Evolutionary conservation across 2,797 vertebrate species (phyloP).

Genomic region (Cuniculus paca): DNA sequence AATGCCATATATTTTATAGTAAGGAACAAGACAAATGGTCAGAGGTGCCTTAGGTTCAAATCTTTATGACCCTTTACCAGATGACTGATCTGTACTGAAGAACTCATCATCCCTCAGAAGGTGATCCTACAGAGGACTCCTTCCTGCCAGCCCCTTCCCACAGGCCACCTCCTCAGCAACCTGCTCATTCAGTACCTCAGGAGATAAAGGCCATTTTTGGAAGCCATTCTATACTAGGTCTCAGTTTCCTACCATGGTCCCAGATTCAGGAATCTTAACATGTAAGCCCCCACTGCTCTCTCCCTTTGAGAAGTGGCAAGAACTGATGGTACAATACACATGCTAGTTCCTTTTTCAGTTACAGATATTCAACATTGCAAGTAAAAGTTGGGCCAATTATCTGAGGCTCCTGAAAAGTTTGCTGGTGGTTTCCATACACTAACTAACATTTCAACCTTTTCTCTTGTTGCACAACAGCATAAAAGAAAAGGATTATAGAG

Average conservation of each 20-base stretch:
- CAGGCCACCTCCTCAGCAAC: not conserved
- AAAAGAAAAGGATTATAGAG: not conserved
- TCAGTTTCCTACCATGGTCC: too few relatives aligned
- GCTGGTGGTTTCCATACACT: not conserved
- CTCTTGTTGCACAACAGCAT: not conserved
- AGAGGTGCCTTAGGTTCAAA: not conserved
- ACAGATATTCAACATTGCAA: not conserved
- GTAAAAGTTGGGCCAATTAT: not conserved
- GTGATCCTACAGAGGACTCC: too few relatives aligned
- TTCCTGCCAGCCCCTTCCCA: too few relatives aligned
- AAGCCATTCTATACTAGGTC: rapidly evolving
- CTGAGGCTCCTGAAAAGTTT: too few relatives aligned
- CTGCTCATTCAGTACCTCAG: not conserved
- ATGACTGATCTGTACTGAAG: too few relatives aligned
- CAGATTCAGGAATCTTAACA: not conserved
- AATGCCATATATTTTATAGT: too few relatives aligned
- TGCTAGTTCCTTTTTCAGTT: not conserved
- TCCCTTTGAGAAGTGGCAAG: not conserved
- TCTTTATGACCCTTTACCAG: too few relatives aligned
- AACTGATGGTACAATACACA: not conserved
- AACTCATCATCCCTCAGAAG: too few relatives aligned
- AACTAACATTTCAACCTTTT: too few relatives aligned
- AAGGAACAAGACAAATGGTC: not conserved
- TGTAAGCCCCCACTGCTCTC: not conserved
- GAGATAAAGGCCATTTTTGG: not conserved